Evolutionary conservation across 2,113 vertebrate species (phyloP), one percentile per base, ranked within the genome.

Genomic region (Mellivora capensis): DNA sequence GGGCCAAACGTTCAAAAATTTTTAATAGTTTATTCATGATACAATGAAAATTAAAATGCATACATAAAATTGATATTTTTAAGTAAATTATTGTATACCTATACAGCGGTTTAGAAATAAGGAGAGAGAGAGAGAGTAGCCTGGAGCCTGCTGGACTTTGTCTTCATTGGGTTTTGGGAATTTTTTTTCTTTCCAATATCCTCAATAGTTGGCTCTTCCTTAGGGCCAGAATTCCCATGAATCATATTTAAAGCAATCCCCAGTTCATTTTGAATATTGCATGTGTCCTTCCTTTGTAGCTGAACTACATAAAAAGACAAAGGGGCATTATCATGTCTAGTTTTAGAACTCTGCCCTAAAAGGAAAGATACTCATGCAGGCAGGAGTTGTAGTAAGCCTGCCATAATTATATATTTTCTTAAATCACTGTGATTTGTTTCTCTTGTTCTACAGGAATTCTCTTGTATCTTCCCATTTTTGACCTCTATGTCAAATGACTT

Each of bases 391-490:
- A 47, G n/a, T 12, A n/a, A 61, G 21, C 54, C 64, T 87, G 62
- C 37, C 31, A 11, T n/a, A 37, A 62, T 34, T 39, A 42, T 20
- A 18, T 57, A 76, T 76, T 67, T 64, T 94, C 79, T 42, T 2
- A 67, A 79, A 93, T 94, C 47, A n/a, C n/a, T 27, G 54, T 13
- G 42, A 80, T 42, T 88, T 93, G 76, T 82, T 95, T 79, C 64
- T 87, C 80, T 44, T 57, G 27, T 72, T 90, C 93, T 44, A 14
- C 3, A 0, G 25, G 42, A 17, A 76, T 62, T 61, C 49, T 67
- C 98, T 93, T 47, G 4, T 31, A 4, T 94, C 71, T 96, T 93
- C 96, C 91, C 76, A 37, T 72, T 85, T 87, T 96, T 97, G 96
- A 64, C 88, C 52, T 97, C 2, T 84, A 0, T 31, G 72, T 76